phyloP scores from a whole-genome alignment of 2,797 vertebrate species.

The Myotis daubentonii region DNA sequence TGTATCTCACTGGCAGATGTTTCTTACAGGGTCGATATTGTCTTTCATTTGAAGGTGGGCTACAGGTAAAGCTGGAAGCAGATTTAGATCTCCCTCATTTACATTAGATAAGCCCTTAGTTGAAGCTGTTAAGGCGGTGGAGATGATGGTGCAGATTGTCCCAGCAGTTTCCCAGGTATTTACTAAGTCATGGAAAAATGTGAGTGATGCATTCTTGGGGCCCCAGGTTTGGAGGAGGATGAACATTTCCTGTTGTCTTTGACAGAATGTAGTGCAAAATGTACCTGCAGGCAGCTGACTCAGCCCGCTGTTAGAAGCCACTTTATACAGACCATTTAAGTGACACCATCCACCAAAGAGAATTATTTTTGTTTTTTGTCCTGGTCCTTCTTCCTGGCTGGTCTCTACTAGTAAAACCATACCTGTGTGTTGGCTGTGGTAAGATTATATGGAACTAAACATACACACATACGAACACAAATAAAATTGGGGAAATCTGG shows the following conservation, averaged over 20 bases:
- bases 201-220: neutral
- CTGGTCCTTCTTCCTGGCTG: neutral
- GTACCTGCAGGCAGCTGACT: neutral
- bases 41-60: constrained; percentile 8
- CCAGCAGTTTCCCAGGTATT: neutral
- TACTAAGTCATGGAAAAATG: neutral
- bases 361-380: neutral
- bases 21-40: neutral
- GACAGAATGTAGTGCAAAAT: neutral
- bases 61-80: neutral
- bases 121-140: neutral
- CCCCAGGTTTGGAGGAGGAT: neutral
- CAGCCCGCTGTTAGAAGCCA: neutral
- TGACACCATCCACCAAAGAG: neutral
- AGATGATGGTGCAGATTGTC: neutral
- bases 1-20: constrained; percentile 77
- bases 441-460: neutral
- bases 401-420: neutral
- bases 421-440: neutral
- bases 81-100: neutral
- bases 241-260: neutral
- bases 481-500: neutral
- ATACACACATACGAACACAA: neutral
- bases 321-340: neutral
- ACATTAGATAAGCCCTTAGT: neutral